These are phyloP conservation scores for Maccullochella peelii DNA, from an alignment of 2,113 vertebrate genomes.

Conservation along the genomic window DNA sequence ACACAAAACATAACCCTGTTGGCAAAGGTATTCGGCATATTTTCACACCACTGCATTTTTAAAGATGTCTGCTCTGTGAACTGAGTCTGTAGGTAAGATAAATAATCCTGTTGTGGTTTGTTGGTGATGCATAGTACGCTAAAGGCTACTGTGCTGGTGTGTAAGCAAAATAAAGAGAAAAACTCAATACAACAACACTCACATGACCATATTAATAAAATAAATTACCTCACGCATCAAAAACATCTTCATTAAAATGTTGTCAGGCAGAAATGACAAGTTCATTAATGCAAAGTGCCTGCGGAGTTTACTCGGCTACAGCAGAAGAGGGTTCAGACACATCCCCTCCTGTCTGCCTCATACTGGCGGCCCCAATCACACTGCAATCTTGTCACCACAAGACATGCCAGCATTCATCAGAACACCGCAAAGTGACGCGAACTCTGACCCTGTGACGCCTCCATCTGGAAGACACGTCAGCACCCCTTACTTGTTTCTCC, in stretches of 20 bases:
- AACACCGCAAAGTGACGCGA: constrained; percentile 67
- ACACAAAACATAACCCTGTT: constrained; percentile 21
- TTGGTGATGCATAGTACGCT: constrained; percentile 20
- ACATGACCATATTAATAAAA: constrained; percentile 36
- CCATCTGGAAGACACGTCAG: constrained; percentile 66
- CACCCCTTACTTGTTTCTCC: constrained; percentile 47
- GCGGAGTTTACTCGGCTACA: constrained; percentile 39
- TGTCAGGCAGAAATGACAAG: constrained; percentile 62
- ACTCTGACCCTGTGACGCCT: constrained; percentile 76
- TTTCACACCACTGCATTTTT: constrained; percentile 23
- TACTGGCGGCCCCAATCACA: constrained; percentile 55
- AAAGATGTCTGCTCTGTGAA: constrained; percentile 37
- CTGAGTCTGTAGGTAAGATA: constrained; percentile 23
- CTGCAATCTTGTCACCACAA: constrained; percentile 60
- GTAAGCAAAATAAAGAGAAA: constrained; percentile 20
- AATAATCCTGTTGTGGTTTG: constrained; percentile 32
- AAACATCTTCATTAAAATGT: constrained; percentile 66
- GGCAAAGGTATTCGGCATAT: constrained; percentile 3
- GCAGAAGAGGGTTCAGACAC: constrained; percentile 41
- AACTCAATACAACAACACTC: constrained; percentile 9
- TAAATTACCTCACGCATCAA: constrained; percentile 27
- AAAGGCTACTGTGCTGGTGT: constrained; percentile 25
- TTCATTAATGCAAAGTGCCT: constrained; percentile 73
- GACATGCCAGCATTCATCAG: constrained; percentile 73
- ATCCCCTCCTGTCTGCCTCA: constrained; percentile 37